Base-by-base conservation (phyloP, 2,113 vertebrate genomes). In the Entomyzon cyanotis region DNA sequence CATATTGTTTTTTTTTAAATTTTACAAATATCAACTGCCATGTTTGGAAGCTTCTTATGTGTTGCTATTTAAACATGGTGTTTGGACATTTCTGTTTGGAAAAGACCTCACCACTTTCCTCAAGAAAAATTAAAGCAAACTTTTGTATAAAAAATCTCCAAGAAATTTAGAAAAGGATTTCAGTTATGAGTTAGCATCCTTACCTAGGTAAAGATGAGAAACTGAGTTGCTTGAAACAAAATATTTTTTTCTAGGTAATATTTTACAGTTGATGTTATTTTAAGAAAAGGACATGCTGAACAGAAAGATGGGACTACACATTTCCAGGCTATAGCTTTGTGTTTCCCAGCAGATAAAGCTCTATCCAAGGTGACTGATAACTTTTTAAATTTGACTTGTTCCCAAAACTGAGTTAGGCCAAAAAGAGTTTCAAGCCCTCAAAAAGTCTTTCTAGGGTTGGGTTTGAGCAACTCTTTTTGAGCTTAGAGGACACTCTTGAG, bases 311-410 rank as follows among this genome's bases (percentile, higher is more conserved):
- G 1, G 37, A 73, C 37, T 64, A 82, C 31, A 78, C 33, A 93
- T 58, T 53, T 25, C 11, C 24, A 47, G 6, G 5, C 4, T 55
- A 6, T 13, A 81, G 1, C 11, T 28, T 77, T 5, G 19, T 59
- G 15, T 35, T 41, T 73, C 35, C 56, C 11, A 63, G 62, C 18
- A 71, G n/a, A 39, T 47, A n/a, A 0, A 76, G 11, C 35, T 70
- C 33, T 47, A 9, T 17, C 9, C 24, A 37, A 41, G 27, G 12
- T n/a, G 28, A 52, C 10, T 2, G 0, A 31, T n/a, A 50, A 0
- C 6, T 55, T 68, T 62, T 49, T 27, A 9, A 25, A 21, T 68
- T 50, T 85, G 27, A 60, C 15, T 17, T 60, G 7, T 52, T 68
- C 13, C 5, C 19, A 56, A 55, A 69, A 47, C 9, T 31, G 24